phyloP scores from a whole-genome alignment of 2,888 invertebrate genomes.

The Rotaria magnacalcarata region DNA sequence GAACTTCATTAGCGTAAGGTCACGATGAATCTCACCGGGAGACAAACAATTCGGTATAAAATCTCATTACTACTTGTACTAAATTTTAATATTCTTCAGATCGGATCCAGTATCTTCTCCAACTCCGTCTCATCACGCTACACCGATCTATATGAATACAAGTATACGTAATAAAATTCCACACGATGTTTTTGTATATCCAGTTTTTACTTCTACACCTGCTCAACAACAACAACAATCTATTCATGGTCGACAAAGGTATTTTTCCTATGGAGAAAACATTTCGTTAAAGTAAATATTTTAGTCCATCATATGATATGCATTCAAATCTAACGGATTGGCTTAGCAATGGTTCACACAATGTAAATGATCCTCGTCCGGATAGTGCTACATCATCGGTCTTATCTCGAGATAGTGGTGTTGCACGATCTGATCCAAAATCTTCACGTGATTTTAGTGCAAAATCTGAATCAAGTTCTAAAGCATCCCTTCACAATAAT shows the following conservation, averaged over 20 bases:
- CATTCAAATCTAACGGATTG: constrained; percentile 5
- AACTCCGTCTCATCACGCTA: constrained; percentile 10
- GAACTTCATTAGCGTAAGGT: too few relatives aligned
- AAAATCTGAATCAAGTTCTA: constrained; percentile 13
- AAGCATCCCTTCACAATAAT: not conserved
- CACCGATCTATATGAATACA: not conserved
- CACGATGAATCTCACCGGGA: too few relatives aligned
- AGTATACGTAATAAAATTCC: not conserved
- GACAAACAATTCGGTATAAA: too few relatives aligned
- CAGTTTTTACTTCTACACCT: not conserved
- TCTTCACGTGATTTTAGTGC: constrained; percentile 31
- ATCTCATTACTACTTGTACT: too few relatives aligned
- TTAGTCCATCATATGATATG: not conserved
- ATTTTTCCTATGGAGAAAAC: not conserved
- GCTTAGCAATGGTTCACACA: not conserved
- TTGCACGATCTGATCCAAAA: constrained; percentile 13
- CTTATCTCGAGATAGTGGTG: constrained; percentile 14
- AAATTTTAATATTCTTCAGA: not conserved
- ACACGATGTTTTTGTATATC: constrained; percentile 1
- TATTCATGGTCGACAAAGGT: constrained; percentile 20
- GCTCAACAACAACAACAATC: constrained; percentile 5
- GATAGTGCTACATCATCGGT: constrained; percentile 23
- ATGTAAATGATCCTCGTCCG: constrained; percentile 13
- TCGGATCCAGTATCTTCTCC: not conserved
- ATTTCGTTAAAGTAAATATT: too few relatives aligned